A percentile compares a stretch with the other conserved stretches of the same genome.
Evolutionary conservation across 2,113 vertebrate genomes (phyloP).

Genomic region (Perognathus longimembris): DNA sequence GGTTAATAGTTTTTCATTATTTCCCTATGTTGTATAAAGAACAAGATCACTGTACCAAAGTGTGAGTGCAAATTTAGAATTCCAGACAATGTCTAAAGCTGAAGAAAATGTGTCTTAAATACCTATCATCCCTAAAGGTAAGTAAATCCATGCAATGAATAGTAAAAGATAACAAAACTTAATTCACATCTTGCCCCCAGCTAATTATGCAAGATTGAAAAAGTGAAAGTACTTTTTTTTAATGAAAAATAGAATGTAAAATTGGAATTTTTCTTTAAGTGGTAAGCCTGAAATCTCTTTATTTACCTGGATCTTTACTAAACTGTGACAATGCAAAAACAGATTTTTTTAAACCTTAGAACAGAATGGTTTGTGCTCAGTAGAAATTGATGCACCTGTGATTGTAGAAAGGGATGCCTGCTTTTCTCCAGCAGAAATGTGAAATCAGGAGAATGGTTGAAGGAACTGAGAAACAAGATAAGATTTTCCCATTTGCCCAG

Average conservation of each 20-base stretch:
- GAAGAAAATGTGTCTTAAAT: constrained; percentile 27
- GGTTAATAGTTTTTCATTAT: constrained; percentile 46
- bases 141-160: background rate
- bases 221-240: background rate
- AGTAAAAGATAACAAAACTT: background rate
- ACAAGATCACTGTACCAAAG: background rate
- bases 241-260: background rate
- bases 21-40: constrained; percentile 8
- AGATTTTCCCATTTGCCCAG: background rate
- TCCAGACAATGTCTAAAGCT: background rate
- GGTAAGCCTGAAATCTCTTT: background rate
- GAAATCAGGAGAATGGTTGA: background rate
- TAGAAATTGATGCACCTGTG: background rate
- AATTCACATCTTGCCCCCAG: background rate
- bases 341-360: background rate
- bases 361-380: background rate
- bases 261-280: background rate
- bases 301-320: background rate
- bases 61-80: constrained; percentile 1
- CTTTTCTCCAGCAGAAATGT: background rate
- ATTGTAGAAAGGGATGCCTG: background rate
- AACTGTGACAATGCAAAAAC: background rate
- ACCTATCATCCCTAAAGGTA: background rate
- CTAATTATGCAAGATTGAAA: background rate
- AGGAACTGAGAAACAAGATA: background rate